A percentile compares a stretch with the other conserved stretches of the same genome.
Conservation (phyloP, 2,888 invertebrate genomes). For the Plebejus anna region DNA sequence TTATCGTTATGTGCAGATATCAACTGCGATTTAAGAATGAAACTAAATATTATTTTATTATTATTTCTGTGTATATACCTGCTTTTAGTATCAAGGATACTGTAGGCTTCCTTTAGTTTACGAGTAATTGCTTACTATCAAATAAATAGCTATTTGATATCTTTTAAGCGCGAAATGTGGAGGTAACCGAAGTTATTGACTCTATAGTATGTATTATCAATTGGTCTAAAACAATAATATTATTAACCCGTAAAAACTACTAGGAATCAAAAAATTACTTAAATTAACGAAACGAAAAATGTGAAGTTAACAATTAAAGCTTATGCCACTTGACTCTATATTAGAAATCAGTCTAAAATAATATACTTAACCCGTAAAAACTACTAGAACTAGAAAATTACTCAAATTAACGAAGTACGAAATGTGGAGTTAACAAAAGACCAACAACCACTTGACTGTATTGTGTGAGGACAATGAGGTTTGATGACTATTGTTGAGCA, state of each 20-base stretch:
- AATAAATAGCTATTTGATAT: too few relatives aligned
- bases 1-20: neutral
- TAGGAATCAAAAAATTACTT: neutral
- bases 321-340: neutral
- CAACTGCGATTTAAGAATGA: neutral
- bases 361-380: neutral
- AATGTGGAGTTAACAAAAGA: slow-evolving; percentile 45
- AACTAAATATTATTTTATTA: neutral
- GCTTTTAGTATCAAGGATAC: neutral
- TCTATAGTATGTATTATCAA: too few relatives aligned
- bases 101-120: neutral
- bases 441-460: slow-evolving; percentile 59
- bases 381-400: slow-evolving; percentile 26
- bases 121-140: neutral
- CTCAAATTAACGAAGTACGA: slow-evolving; percentile 16
- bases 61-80: neutral
- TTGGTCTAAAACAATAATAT: too few relatives aligned
- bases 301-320: too few relatives aligned
- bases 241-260: neutral
- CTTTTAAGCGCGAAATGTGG: too few relatives aligned
- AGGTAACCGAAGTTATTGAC: too few relatives aligned
- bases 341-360: too few relatives aligned
- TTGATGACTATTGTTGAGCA: slow-evolving; percentile 61
- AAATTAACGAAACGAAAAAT: neutral
- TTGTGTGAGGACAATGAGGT: slow-evolving; percentile 58